Percentiles rank a stretch among this genome's conserved stretches.
Evolutionary conservation across 2,888 invertebrate species (phyloP).

Genomic region (Eristalinus sepulchralis): DNA sequence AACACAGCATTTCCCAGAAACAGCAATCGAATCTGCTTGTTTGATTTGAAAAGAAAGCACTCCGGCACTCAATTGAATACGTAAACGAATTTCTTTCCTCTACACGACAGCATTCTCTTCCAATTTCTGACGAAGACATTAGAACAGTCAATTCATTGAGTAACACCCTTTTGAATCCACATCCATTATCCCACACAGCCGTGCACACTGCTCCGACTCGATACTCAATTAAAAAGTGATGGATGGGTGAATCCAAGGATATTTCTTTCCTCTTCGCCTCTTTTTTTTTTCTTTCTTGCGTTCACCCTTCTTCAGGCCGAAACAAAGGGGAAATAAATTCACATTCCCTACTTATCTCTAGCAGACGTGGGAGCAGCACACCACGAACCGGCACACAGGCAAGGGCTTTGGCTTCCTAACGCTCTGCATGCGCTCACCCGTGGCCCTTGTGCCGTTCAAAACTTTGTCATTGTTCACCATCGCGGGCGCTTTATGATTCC

Average conservation of each 20-base stretch:
- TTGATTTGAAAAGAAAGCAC: neutral
- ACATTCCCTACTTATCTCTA: neutral
- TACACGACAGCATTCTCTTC: no score
- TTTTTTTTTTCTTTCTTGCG: no score
- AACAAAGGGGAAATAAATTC: neutral
- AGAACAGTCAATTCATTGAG: neutral
- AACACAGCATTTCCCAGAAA: no score
- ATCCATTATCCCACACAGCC: neutral
- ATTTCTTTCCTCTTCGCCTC: neutral
- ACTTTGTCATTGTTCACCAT: neutral
- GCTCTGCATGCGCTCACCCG: neutral
- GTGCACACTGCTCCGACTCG: neutral
- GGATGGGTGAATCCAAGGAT: neutral
- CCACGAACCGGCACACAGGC: neutral
- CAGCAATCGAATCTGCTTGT: no score
- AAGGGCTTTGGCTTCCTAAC: neutral
- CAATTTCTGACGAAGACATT: neutral
- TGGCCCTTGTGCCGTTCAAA: neutral
- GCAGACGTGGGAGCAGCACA: neutral
- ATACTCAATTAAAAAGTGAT: neutral
- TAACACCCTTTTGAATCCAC: neutral
- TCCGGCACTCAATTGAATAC: neutral
- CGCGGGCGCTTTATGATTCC: neutral
- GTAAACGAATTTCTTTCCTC: no score
- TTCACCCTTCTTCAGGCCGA: neutral